Conservation (phyloP, 2,797 vertebrate genomes). For the Distichodus sexfasciatus region DNA sequence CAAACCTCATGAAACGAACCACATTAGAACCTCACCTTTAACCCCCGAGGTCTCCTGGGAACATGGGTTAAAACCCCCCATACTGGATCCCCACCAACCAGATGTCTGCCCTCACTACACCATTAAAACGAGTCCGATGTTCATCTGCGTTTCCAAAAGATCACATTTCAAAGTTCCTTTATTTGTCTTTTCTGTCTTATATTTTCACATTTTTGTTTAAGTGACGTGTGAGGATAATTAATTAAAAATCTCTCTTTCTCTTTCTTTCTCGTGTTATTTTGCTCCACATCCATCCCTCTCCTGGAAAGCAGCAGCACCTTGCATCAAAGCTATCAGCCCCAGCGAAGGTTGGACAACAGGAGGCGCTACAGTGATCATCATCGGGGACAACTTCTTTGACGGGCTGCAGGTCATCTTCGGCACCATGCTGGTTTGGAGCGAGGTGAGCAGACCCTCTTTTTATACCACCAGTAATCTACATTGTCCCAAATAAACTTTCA, state of each 20-base stretch:
- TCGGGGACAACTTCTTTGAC: slow-evolving; percentile 99
- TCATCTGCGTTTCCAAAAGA: background rate
- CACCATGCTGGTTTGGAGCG: slow-evolving; percentile 99
- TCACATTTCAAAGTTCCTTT: background rate
- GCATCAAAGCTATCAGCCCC: slow-evolving; percentile 99
- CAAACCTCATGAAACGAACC: slow-evolving; percentile 31
- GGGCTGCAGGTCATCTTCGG: slow-evolving; percentile 99
- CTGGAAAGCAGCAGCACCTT: slow-evolving; percentile 90
- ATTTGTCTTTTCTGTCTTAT: background rate
- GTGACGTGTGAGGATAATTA: background rate
- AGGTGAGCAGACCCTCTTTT: slow-evolving; percentile 75
- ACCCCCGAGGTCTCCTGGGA: slow-evolving; percentile 14
- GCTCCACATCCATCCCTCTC: background rate
- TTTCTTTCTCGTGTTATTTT: slow-evolving; percentile 9
- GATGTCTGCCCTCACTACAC: background rate
- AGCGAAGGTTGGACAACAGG: slow-evolving; percentile 99
- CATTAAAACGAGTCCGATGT: background rate
- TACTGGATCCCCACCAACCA: background rate
- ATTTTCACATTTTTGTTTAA: background rate
- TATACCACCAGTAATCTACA: background rate
- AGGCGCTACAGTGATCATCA: slow-evolving; percentile 98
- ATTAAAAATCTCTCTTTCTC: background rate
- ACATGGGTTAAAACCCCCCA: background rate
- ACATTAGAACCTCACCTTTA: slow-evolving; percentile 38
- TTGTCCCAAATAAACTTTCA: background rate